Percentiles rank a stretch among this genome's conserved stretches.
These are phyloP conservation scores for Hofmannophila pseudospretella DNA, from an alignment of 2,888 invertebrate species.

Conservation along the genomic window DNA sequence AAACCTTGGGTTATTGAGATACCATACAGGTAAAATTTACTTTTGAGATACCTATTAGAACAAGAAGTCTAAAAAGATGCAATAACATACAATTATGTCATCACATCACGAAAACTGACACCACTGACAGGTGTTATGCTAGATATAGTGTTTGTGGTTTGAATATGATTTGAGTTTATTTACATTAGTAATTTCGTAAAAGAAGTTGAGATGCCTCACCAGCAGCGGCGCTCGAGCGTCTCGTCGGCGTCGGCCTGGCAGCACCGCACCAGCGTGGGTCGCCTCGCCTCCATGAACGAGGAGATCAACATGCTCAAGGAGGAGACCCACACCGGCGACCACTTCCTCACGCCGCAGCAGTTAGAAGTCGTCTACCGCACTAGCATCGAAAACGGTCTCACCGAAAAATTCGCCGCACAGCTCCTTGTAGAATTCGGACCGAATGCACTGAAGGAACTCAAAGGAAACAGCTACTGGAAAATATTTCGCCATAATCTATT, in stretches of 20 bases:
- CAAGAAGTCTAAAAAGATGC: too few relatives aligned
- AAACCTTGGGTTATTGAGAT: too few relatives aligned
- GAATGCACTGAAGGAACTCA: constrained; percentile 79
- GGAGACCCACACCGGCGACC: constrained; percentile 60
- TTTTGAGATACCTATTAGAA: too few relatives aligned
- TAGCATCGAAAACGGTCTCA: constrained; percentile 70
- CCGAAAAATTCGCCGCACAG: constrained; percentile 69
- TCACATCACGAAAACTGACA: too few relatives aligned
- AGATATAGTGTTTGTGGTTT: too few relatives aligned
- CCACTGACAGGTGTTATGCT: too few relatives aligned
- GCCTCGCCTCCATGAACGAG: constrained; percentile 19
- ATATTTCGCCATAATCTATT: constrained; percentile 82
- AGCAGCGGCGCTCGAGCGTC: neutral
- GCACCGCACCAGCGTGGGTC: constrained; percentile 33
- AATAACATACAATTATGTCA: too few relatives aligned
- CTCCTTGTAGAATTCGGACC: constrained; percentile 76
- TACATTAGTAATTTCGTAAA: too few relatives aligned
- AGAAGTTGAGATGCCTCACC: neutral
- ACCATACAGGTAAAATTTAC: too few relatives aligned
- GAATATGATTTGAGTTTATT: too few relatives aligned
- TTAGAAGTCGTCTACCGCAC: constrained; percentile 64
- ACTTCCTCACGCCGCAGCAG: constrained; percentile 60
- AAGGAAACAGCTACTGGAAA: constrained; percentile 79
- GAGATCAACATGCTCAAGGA: constrained; percentile 51
- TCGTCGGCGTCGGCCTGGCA: too few relatives aligned